Base-by-base conservation (phyloP, 2,888 invertebrate genomes). In the Drosophila maculinotata region DNA sequence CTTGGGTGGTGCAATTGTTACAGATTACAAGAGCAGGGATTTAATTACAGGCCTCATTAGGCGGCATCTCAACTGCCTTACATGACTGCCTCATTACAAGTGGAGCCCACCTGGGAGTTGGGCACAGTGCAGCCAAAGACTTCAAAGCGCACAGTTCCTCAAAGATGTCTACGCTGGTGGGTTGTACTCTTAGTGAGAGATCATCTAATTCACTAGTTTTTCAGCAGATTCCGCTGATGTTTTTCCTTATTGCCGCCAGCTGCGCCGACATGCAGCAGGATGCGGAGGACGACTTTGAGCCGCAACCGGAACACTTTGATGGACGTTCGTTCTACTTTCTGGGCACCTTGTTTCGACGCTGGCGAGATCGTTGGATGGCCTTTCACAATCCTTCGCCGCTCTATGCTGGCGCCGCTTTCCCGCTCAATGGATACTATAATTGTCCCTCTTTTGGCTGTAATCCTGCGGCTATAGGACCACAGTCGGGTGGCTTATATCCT, bases 341-440 rank as follows among this genome's bases (percentile, higher is more conserved):
- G 49, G 88, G 84, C 10, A 70, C 75, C 1, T 45, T 87, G n/a
- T 89, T 89, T 35, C 80, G 88, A 4, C 82, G 82, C 6, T 86
- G 84, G 79, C 87, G 89, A 12, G 74, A 88, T 56, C 89, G 88
- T 9, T 89, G 86, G 89, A 12, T 74, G 42, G 79, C 71, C 4
- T 76, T 71, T 26, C 69, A 77, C 15, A 74, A 66, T 51, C 52
- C 83, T 0, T 68, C 68, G 1, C 87, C 89, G 0, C 45, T 72
- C 0, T 89, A 69, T 45, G 84, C 87, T 0, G 89, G 89, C 14
- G 57, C 86, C 1, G 71, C 77, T 0, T 88, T 65, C 54, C 87
- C 90, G 3, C 33, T 74, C 3, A 64, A 63, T 23, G 76, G 71
- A 0, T 70, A 77, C 15, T 87, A 71, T 54, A 84, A 79, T 53